Conservation (phyloP, 2,797 vertebrate genomes). For the Oreochromis grahami region DNA sequence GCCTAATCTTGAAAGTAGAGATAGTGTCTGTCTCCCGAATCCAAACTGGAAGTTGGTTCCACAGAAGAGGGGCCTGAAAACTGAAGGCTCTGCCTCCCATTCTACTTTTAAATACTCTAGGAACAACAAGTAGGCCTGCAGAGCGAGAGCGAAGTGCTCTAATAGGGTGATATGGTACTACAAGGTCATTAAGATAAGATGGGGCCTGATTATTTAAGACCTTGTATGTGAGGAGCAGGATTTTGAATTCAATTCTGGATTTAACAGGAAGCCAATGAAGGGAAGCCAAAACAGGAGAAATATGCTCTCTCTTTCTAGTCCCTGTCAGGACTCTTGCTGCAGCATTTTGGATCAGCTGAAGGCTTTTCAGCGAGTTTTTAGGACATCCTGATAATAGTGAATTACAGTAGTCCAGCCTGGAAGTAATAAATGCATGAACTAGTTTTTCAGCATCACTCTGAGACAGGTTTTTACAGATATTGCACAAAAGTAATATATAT, state of each 20-base stretch:
- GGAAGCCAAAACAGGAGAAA: not conserved
- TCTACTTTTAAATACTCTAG: not conserved
- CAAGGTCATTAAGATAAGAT: not conserved
- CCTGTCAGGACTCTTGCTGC: not conserved
- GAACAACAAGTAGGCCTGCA: not conserved
- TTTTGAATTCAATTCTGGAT: not conserved
- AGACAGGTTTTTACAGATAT: not conserved
- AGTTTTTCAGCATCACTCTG: rapidly evolving
- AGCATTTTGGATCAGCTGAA: not conserved
- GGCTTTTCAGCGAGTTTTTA: rapidly evolving
- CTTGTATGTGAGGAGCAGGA: not conserved
- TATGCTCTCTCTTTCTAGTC: not conserved
- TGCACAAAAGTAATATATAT: not conserved
- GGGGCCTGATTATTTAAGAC: not conserved
- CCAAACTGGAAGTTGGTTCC: not conserved
- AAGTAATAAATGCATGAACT: not conserved
- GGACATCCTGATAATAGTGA: rapidly evolving
- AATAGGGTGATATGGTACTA: not conserved
- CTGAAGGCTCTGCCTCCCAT: not conserved
- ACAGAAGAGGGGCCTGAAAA: not conserved
- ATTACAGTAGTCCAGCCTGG: rapidly evolving
- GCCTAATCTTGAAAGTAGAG: rapidly evolving
- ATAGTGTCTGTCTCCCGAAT: not conserved
- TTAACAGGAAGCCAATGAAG: not conserved
- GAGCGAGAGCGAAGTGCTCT: rapidly evolving